A percentile compares a stretch with the other conserved stretches of the same genome.
Evolutionary conservation across 2,797 vertebrate species (phyloP).

Genomic region (Atherinosoma microstoma): DNA sequence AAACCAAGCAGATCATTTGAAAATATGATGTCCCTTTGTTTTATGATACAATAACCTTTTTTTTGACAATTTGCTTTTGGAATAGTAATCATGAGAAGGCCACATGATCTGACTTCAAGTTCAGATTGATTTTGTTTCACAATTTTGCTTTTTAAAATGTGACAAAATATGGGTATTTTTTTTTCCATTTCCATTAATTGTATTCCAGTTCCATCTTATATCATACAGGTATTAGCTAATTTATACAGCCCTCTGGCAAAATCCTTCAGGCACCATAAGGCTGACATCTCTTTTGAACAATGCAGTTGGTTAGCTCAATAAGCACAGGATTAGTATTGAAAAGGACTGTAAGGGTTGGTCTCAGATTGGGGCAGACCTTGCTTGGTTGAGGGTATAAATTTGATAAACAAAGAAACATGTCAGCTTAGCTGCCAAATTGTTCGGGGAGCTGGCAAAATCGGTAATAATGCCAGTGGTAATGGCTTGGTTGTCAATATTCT

Average conservation of each 20-base stretch:
- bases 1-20: background rate
- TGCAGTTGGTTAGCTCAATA: background rate
- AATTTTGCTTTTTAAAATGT: background rate
- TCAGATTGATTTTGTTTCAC: background rate
- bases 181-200: background rate
- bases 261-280: background rate
- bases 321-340: background rate
- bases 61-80: background rate
- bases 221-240: background rate
- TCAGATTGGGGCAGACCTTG: background rate
- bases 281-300: background rate
- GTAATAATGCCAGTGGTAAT: background rate
- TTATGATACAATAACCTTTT: background rate
- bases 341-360: background rate
- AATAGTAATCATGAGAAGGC: background rate
- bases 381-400: background rate
- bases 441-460: background rate
- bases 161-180: background rate
- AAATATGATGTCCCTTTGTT: background rate
- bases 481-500: background rate
- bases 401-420: background rate
- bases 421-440: background rate
- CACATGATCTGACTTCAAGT: background rate
- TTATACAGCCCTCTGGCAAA: background rate
- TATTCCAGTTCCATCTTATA: background rate